Base-by-base conservation (phyloP, 2,797 vertebrate species). In the Staurois parvus region DNA sequence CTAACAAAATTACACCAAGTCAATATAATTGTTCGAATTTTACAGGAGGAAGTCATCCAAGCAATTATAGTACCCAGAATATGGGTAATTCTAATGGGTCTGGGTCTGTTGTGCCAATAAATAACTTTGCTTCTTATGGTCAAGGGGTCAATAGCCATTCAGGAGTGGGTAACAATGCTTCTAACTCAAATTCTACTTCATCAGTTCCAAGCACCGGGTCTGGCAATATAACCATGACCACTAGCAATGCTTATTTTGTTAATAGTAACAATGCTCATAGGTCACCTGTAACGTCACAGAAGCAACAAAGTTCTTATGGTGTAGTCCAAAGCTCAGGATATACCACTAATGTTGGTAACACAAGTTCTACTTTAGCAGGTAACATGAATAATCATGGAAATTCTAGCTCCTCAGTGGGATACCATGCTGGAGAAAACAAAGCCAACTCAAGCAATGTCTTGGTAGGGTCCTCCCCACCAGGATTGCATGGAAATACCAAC, bases 371-470 rank as follows among this genome's bases (percentile, higher is more conserved):
- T 40, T 75, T 67, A 72, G 48, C 69, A 81, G 69, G 79, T 37
- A 28, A 52, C 42, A 42, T 28, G 15, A 79, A 85, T 80, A 59
- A 29, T 68, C 74, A 69, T 67, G 77, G 40, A 80, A 67, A 28
- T 80, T 37, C 37, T 48, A 80, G 24, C 78, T 69, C 56, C 32
- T 56, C 72, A 59, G 30, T 64, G 15, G 72, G 30, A 85, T 17
- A 67, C 32, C 37, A 42, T 64, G 13, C 10, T 56, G 21, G 70
- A 75, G 68, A n/a, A 19, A 45, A 34, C 72, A 67, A 11, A 70
- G 28, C 7, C 30, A 48, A 66, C 32, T 42, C 52, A 29, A 72
- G 7, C 13, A 5, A 62, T 34, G 52, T 26, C n/a, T 40, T 29
- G 0, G 4, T 75, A 45, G 48, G 52, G 29, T 15, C 48, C 42